Evolutionary conservation across 2,888 invertebrate species (phyloP), one percentile per base, ranked within the genome.

Genomic region (Drosophila kuntzei): DNA sequence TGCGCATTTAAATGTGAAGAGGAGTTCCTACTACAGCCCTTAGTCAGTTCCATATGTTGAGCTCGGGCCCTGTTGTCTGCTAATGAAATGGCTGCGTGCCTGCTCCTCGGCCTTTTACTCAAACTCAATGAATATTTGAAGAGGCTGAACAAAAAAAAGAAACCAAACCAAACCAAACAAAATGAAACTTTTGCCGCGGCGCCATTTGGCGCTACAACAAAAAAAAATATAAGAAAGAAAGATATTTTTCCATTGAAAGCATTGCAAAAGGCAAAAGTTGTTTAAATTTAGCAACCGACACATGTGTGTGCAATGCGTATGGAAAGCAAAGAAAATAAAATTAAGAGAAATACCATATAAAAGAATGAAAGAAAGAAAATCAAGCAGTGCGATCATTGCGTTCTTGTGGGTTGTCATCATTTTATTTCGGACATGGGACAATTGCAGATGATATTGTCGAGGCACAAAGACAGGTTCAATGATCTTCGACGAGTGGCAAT

Each of bases 1-100:
- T 91, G 82, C 90, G 89, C 90, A 90, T 90, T 86, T 88, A 90
- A 90, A 90, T 90, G 86, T 86, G 90, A 87, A 85, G 88, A 87
- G 83, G 79, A 86, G 84, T 68, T 64, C 59, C 32, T 32, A 29
- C 20, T 29, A 37, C 44, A 39, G 41, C 55, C 46, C 37, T 63
- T 68, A 67, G 63, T 64, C 64, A 64, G 76, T 61, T 77, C 87
- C 83, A 83, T 83, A 83, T 83, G 87, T 68, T 84, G 57, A 39
- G 27, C 63, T 70, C 51, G 18, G 57, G 60, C 53, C 36, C 43
- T 41, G 60, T 72, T 41, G 60, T 72, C 69, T 54, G 69, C 79
- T 84, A 84, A 84, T 84, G 85, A 84, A 84, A 84, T 84, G 87
- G 71, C 72, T 64, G 85, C 69, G 68, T 75, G 71, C 55, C 63